A percentile compares a stretch with the other conserved stretches of the same genome.
Evolutionary conservation across 1,140 invertebrate species (phyloP).

Genomic region (Laodelphax striatellus): DNA sequence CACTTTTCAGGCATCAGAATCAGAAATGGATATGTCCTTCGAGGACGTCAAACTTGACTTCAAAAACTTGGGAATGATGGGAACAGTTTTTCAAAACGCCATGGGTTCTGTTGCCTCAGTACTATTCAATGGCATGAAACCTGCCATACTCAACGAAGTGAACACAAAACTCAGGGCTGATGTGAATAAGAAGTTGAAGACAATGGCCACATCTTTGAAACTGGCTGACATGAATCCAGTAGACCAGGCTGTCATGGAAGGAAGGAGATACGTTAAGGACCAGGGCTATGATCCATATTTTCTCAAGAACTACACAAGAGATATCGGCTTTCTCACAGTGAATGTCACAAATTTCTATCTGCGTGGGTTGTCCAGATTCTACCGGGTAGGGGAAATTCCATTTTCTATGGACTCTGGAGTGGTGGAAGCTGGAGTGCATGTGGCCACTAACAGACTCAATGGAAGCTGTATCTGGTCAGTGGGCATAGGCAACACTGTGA

Average conservation of each 20-base stretch:
- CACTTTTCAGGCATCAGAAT: constrained; percentile 41
- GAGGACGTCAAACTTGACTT: constrained; percentile 67
- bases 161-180: constrained; percentile 44
- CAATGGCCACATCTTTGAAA: constrained; percentile 40
- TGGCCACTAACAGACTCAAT: constrained; percentile 62
- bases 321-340: constrained; percentile 16
- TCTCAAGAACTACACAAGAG: constrained; percentile 10
- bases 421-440: constrained; percentile 48
- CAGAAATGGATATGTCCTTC: constrained; percentile 66
- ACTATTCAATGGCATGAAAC: constrained; percentile 74
- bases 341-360: constrained; percentile 47
- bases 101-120: constrained; percentile 69
- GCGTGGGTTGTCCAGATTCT: constrained; percentile 64
- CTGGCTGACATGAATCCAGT: constrained; percentile 44
- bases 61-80: constrained; percentile 63
- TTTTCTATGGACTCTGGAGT: constrained; percentile 47
- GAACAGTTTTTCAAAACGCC: constrained; percentile 58
- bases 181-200: constrained; percentile 25
- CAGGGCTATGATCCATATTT: constrained; percentile 58
- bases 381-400: constrained; percentile 64
- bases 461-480: constrained; percentile 56
- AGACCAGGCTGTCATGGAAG: constrained; percentile 63
- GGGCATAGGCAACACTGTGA: constrained; percentile 30
- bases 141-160: constrained; percentile 63
- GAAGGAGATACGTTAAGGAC: constrained; percentile 51